Evolutionary conservation across 2,113 vertebrate genomes (phyloP).

Genomic region (Dromiciops gliroides): DNA sequence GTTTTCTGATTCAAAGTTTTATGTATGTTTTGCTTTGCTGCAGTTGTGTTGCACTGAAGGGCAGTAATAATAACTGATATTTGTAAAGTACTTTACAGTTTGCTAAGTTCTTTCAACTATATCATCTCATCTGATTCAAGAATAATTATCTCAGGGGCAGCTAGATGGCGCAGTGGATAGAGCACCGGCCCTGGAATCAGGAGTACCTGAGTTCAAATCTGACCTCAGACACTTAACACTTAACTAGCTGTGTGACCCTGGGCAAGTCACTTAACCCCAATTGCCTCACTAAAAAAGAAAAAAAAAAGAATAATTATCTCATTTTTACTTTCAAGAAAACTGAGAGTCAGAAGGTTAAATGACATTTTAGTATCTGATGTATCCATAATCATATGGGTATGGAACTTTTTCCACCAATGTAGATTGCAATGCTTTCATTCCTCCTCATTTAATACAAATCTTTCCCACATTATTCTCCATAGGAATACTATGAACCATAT

Average conservation of each 20-base stretch:
- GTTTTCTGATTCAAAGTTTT: neutral
- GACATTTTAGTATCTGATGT: neutral
- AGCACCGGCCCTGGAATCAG: no score
- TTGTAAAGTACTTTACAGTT: neutral
- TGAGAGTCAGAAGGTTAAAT: neutral
- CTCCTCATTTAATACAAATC: neutral
- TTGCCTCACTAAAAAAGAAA: no score
- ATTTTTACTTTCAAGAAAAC: neutral
- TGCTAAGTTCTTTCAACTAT: neutral
- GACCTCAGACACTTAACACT: no score
- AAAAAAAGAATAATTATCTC: neutral
- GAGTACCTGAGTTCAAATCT: no score
- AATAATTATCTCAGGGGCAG: neutral
- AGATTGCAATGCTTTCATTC: neutral
- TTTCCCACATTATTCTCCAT: neutral
- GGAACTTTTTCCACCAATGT: neutral
- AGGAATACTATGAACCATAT: neutral
- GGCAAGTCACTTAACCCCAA: no score
- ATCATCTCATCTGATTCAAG: neutral
- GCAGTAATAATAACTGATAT: neutral
- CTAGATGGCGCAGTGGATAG: no score
- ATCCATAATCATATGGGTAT: neutral
- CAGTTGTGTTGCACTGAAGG: neutral
- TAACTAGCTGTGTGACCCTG: no score
- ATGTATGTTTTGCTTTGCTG: neutral